Conservation (phyloP, 2,113 vertebrate species). For the Mungos mungo region DNA sequence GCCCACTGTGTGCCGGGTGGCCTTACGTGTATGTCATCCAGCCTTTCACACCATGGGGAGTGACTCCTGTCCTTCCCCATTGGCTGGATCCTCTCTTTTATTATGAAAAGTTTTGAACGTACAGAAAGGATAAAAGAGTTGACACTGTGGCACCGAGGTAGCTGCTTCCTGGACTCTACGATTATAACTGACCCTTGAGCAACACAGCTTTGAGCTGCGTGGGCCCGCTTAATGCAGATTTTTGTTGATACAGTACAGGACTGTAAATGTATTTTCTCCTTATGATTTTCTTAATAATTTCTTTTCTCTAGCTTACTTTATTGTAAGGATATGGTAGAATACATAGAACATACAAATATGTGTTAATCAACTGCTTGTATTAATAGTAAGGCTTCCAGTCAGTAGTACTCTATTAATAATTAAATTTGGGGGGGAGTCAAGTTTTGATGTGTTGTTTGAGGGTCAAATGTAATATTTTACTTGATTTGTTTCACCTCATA, state of each 20-base stretch:
- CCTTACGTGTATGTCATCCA: background rate
- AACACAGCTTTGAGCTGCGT: background rate
- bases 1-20: background rate
- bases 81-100: background rate
- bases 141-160: background rate
- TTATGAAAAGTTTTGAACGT: background rate
- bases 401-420: background rate
- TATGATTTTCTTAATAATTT: background rate
- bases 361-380: background rate
- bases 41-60: background rate
- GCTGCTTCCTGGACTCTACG: background rate
- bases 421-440: background rate
- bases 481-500: background rate
- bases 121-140: background rate
- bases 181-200: background rate
- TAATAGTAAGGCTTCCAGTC: background rate
- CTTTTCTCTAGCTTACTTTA: background rate
- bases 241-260: background rate
- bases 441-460: background rate
- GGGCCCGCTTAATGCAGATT: background rate
- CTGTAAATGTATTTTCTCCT: background rate
- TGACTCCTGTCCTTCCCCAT: background rate
- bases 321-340: background rate
- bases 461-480: background rate
- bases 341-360: background rate